Evolutionary conservation across 2,113 vertebrate species (phyloP).

Genomic region (Pollimyrus isidori): DNA sequence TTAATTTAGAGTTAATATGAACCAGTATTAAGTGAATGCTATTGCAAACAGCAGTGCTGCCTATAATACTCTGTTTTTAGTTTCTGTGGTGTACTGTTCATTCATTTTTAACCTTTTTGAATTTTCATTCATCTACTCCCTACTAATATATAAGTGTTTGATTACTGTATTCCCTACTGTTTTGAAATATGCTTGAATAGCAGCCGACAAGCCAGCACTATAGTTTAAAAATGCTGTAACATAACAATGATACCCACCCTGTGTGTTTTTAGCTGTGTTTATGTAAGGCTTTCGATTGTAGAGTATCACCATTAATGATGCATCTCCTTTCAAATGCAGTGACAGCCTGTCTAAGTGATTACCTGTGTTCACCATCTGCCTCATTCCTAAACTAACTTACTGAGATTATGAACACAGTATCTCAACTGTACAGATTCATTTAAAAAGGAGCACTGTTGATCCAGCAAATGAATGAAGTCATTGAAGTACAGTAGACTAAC

Average conservation of each 20-base stretch:
- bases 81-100: neutral
- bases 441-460: neutral
- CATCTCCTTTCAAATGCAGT: neutral
- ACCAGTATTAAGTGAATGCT: neutral
- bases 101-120: neutral
- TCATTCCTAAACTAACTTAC: neutral
- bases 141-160: neutral
- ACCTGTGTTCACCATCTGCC: neutral
- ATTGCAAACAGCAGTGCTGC: neutral
- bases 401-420: neutral
- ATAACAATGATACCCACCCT: neutral
- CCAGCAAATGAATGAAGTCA: neutral
- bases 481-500: constrained; percentile 1
- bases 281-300: neutral
- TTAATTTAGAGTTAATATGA: neutral
- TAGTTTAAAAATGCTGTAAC: neutral
- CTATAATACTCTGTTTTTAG: neutral
- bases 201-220: neutral
- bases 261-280: neutral
- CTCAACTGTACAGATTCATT: neutral
- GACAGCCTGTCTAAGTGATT: neutral
- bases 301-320: neutral
- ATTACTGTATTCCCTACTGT: neutral
- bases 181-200: neutral
- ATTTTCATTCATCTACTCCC: neutral